Conservation (phyloP, 53 echinoderm and acorn worm species). For the Holothuria scabra region DNA sequence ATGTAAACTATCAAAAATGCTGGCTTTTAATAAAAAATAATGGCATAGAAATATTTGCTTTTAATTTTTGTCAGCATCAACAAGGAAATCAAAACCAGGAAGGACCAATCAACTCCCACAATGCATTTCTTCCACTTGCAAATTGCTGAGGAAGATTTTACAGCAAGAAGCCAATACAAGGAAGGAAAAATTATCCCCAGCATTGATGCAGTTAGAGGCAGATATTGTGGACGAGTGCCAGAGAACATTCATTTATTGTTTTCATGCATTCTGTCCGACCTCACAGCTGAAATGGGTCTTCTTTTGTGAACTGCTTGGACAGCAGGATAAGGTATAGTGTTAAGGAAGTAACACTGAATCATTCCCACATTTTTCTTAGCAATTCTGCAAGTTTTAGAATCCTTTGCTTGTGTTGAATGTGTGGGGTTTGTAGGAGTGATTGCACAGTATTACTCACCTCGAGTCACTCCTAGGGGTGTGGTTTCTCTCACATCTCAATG, state of each 20-base stretch:
- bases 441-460: too few species aligned
- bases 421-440: too few species aligned
- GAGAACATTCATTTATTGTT: slow-evolving; percentile 90
- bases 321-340: slow-evolving; percentile 16
- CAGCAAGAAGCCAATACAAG: not conserved
- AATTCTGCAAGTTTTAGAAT: too few species aligned
- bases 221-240: slow-evolving; percentile 87
- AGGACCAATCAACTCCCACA: slow-evolving; percentile 81
- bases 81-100: slow-evolving; percentile 49
- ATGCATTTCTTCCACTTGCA: slow-evolving; percentile 86
- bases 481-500: too few species aligned
- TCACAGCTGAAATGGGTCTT: slow-evolving; percentile 96
- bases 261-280: slow-evolving; percentile 97
- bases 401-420: too few species aligned
- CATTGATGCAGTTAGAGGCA: slow-evolving; percentile 55
- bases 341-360: too few species aligned
- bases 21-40: too few species aligned
- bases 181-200: slow-evolving; percentile 45
- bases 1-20: too few species aligned
- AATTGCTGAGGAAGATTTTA: slow-evolving; percentile 82
- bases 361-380: too few species aligned
- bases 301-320: slow-evolving; percentile 82
- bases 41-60: too few species aligned
- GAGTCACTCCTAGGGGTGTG: too few species aligned
- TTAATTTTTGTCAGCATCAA: slow-evolving; percentile 27